Percentiles rank a stretch among this genome's conserved stretches.
phyloP scores from a whole-genome alignment of 2,888 invertebrate species.

The Epinotia nisella region DNA sequence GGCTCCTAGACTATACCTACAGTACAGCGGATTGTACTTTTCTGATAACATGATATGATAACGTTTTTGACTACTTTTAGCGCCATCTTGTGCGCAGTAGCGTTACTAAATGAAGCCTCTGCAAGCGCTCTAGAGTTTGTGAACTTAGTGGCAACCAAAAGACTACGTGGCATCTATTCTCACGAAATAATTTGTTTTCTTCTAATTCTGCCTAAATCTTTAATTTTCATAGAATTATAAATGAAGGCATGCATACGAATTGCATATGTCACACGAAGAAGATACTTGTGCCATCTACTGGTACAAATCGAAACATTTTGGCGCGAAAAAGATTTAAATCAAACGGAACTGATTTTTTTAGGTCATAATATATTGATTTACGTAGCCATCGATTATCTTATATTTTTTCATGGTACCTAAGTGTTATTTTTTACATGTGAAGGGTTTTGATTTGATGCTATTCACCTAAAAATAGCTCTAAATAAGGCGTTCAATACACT shows the following conservation, averaged over 20 bases:
- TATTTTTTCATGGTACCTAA: slow-evolving; percentile 17
- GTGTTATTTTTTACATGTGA: slow-evolving; percentile 44
- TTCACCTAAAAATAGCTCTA: slow-evolving; percentile 73
- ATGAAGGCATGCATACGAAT: too few relatives aligned
- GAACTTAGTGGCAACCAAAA: not conserved
- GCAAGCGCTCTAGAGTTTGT: not conserved
- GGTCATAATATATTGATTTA: not conserved
- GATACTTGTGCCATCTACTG: slow-evolving; percentile 24
- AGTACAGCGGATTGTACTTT: not conserved
- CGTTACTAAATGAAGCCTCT: not conserved
- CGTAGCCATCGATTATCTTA: slow-evolving; percentile 46
- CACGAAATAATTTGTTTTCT: not conserved
- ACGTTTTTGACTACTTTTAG: not conserved
- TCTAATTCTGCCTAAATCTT: not conserved
- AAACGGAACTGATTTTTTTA: not conserved
- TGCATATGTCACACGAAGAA: not conserved
- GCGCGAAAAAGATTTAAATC: slow-evolving; percentile 12
- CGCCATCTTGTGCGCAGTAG: slow-evolving; percentile 15
- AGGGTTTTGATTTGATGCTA: slow-evolving; percentile 34
- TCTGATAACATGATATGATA: not conserved
- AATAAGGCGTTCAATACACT: slow-evolving; percentile 78
- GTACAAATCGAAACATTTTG: slow-evolving; percentile 2
- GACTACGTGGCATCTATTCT: too few relatives aligned
- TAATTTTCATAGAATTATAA: not conserved
- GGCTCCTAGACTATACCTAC: not conserved